A percentile compares a stretch with the other conserved stretches of the same genome.
Evolutionary conservation across 2,797 vertebrate species (phyloP).

Genomic region (Bradypodion pumilum): DNA sequence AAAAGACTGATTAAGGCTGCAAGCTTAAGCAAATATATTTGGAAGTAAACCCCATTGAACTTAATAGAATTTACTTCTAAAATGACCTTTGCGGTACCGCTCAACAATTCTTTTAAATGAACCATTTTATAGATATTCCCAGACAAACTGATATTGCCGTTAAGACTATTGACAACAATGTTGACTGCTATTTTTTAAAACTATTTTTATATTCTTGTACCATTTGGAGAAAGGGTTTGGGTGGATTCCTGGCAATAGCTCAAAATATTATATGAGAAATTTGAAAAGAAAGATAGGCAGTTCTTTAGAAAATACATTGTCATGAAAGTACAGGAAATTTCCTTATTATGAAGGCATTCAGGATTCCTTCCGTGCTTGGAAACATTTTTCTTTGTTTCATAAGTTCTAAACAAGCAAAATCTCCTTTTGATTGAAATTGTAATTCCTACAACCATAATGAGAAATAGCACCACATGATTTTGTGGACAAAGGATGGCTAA

Average conservation of each 20-base stretch:
- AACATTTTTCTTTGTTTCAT: background rate
- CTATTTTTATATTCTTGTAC: background rate
- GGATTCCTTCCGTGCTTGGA: background rate
- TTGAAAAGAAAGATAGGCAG: background rate
- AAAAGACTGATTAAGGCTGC: background rate
- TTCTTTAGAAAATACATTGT: background rate
- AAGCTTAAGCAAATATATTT: background rate
- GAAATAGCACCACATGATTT: background rate
- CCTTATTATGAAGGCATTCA: background rate
- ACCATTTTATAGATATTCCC: background rate
- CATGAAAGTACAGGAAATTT: background rate
- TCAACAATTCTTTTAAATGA: slow-evolving; percentile 19
- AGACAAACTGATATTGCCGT: background rate
- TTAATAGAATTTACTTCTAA: background rate
- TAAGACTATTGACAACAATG: background rate
- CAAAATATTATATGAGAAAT: background rate
- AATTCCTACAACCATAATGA: background rate
- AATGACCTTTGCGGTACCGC: background rate
- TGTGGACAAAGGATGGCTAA: background rate
- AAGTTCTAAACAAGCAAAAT: background rate
- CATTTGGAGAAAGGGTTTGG: background rate
- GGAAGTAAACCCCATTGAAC: background rate
- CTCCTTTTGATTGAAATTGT: background rate
- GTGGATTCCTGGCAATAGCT: background rate
- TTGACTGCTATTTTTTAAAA: no score